A percentile compares a stretch with the other conserved stretches of the same genome.
These are phyloP conservation scores for Odontesthes bonariensis DNA, from an alignment of 2,113 vertebrate species.

Conservation along the genomic window DNA sequence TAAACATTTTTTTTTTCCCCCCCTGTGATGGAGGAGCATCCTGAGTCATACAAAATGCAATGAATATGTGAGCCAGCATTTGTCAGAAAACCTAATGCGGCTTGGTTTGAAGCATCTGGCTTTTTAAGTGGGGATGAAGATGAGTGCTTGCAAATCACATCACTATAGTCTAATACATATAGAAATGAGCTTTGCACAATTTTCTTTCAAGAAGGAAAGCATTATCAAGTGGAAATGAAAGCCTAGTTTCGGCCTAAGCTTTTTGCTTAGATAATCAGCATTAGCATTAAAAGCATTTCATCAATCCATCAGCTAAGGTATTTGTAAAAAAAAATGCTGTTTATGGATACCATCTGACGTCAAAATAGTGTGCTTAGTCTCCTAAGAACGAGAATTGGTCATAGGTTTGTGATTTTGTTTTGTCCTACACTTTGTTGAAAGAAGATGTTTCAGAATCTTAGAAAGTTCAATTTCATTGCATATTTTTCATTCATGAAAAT, in stretches of 20 bases:
- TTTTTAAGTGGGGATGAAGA: not conserved
- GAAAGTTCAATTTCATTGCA: no score
- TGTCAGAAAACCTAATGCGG: not conserved
- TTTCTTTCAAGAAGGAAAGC: not conserved
- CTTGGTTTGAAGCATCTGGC: not conserved
- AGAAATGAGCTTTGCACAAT: not conserved
- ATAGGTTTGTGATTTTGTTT: no score
- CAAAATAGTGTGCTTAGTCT: not conserved
- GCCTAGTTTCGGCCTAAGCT: not conserved
- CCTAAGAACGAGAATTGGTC: not conserved
- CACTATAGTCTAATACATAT: not conserved
- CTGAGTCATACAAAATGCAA: not conserved
- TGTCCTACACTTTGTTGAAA: no score
- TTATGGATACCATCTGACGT: not conserved
- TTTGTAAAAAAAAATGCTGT: not conserved
- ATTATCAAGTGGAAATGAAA: slow-evolving; percentile 4
- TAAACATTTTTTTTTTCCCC: no score
- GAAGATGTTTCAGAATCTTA: no score
- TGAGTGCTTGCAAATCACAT: not conserved
- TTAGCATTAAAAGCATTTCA: not conserved
- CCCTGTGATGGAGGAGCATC: not conserved
- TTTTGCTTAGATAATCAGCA: not conserved
- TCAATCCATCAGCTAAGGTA: not conserved
- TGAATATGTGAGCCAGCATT: not conserved
- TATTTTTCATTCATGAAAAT: no score